phyloP scores from a whole-genome alignment of 2,888 invertebrate genomes.

The Linnaemya vulpina region DNA sequence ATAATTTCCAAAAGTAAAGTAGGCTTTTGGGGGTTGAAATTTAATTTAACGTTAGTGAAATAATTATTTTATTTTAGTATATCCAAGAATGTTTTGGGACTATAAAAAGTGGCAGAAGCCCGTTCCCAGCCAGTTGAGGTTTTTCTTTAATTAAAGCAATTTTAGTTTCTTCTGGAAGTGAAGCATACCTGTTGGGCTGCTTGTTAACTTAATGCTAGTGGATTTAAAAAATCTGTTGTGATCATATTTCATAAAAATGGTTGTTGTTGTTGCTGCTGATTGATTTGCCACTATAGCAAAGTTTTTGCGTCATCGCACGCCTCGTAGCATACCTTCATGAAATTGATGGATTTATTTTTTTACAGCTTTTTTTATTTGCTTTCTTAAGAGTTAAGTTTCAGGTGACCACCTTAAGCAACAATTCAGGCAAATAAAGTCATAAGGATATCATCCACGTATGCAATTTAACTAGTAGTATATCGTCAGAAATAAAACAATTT shows the following conservation, averaged over 20 bases:
- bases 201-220: not conserved
- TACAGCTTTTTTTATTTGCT: not conserved
- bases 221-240: not conserved
- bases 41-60: too few species aligned
- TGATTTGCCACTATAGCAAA: not conserved
- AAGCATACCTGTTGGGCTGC: not conserved
- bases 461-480: too few species aligned
- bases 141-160: not conserved
- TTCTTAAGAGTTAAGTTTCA: not conserved
- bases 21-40: too few species aligned
- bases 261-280: constrained; percentile 1
- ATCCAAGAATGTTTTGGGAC: too few species aligned
- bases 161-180: not conserved
- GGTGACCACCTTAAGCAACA: not conserved
- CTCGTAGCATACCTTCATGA: not conserved
- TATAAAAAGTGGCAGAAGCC: too few species aligned
- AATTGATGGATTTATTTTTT: constrained; percentile 6
- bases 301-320: not conserved
- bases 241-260: not conserved
- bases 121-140: not conserved
- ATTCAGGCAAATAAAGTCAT: not conserved
- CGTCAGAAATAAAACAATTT: too few species aligned
- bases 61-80: too few species aligned
- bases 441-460: not conserved
- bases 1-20: too few species aligned